These are phyloP conservation scores for Muscicapa comitata DNA, from an alignment of 2,797 vertebrate genomes.

Conservation along the genomic window DNA sequence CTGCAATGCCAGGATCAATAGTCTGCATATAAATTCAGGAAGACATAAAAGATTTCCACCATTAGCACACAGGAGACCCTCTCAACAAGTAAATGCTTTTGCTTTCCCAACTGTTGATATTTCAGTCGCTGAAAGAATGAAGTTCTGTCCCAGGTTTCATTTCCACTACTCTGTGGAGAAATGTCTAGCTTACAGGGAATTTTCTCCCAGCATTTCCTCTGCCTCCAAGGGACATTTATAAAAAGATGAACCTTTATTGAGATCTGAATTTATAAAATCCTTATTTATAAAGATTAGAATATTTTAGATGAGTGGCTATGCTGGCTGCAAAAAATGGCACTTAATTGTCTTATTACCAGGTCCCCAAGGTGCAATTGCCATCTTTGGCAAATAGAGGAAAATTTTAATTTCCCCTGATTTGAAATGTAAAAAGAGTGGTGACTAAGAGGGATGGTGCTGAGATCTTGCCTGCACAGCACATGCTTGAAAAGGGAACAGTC, in stretches of 20 bases:
- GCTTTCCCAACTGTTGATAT: neutral
- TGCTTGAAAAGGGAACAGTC: neutral
- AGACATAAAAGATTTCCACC: neutral
- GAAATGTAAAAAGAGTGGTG: neutral
- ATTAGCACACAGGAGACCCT: neutral
- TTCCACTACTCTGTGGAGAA: neutral
- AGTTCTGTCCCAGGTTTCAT: neutral
- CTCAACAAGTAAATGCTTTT: neutral
- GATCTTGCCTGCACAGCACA: neutral
- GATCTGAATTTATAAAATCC: neutral
- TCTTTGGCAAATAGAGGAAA: constrained; percentile 10
- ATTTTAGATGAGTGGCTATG: neutral
- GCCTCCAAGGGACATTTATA: neutral
- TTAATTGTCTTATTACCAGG: neutral
- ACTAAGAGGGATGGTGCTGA: neutral
- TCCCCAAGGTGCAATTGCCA: neutral
- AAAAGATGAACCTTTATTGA: constrained; percentile 5
- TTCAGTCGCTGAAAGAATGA: neutral
- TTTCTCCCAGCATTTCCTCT: neutral
- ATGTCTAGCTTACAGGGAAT: neutral
- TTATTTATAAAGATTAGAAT: constrained; percentile 10
- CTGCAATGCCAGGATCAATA: neutral
- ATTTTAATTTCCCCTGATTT: constrained; percentile 3
- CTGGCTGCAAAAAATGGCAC: neutral
- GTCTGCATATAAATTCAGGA: neutral